Conservation (phyloP, 2,888 invertebrate genomes). For the Dicranocentrus wangi region DNA sequence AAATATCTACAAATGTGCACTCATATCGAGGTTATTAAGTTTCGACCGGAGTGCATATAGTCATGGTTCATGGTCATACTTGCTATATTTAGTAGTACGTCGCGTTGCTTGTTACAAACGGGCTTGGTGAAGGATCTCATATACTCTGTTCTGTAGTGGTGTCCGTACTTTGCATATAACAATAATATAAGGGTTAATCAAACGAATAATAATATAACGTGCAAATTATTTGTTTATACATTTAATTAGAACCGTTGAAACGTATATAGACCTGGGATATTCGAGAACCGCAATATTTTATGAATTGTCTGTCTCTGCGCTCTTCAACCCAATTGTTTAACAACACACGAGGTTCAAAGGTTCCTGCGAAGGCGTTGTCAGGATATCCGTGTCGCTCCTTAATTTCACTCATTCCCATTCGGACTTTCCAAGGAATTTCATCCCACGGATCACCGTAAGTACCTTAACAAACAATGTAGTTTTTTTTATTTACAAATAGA, state of each 20-base stretch:
- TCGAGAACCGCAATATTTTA: constrained; percentile 56
- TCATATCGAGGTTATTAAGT: too few species aligned
- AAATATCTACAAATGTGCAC: background rate
- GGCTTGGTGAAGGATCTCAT: constrained; percentile 58
- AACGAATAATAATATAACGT: too few species aligned
- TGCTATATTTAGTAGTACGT: constrained; percentile 62
- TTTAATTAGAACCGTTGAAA: constrained; percentile 7
- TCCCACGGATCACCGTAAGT: constrained; percentile 71
- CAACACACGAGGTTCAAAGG: constrained; percentile 58
- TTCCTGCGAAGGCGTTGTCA: constrained; percentile 46
- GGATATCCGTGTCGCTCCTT: constrained; percentile 60
- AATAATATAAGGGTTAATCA: too few species aligned
- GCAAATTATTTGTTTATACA: too few species aligned
- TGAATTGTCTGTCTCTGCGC: constrained; percentile 60
- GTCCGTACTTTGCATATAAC: constrained; percentile 59
- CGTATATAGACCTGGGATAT: constrained; percentile 62
- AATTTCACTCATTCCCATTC: constrained; percentile 58
- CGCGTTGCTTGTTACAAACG: constrained; percentile 63
- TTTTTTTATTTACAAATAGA: too few species aligned
- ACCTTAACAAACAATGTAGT: too few species aligned
- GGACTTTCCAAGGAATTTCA: constrained; percentile 70
- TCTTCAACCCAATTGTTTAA: constrained; percentile 70
- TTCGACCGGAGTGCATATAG: too few species aligned
- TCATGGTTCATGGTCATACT: constrained; percentile 43
- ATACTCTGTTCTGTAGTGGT: constrained; percentile 63